Percentiles rank a stretch among this genome's conserved stretches.
Conservation (phyloP, 2,113 vertebrate genomes). For the Tor tambroides region DNA sequence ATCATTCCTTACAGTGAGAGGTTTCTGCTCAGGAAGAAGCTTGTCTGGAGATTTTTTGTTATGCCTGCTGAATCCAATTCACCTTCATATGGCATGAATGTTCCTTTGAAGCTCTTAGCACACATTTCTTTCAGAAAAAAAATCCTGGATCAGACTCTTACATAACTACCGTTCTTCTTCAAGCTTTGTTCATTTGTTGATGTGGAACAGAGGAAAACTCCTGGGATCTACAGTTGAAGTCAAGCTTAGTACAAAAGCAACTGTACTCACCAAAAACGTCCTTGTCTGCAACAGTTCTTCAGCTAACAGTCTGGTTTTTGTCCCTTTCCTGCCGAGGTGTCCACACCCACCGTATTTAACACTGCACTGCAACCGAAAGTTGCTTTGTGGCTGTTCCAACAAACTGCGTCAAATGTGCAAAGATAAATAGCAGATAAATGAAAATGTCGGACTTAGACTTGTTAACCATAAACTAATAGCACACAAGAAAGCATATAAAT, state of each 20-base stretch:
- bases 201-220: neutral
- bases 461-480: neutral
- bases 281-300: constrained; percentile 20
- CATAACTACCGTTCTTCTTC: neutral
- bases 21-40: neutral
- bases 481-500: constrained; percentile 13
- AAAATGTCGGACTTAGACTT: neutral
- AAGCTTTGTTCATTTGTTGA: neutral
- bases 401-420: neutral
- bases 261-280: neutral
- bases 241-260: neutral
- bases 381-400: neutral
- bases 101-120: neutral
- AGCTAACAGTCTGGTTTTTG: constrained; percentile 19
- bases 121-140: neutral
- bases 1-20: neutral
- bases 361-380: neutral
- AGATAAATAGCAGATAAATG: neutral
- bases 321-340: constrained; percentile 49
- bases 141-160: neutral
- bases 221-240: neutral
- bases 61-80: neutral
- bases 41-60: neutral
- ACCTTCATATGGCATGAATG: neutral
- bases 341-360: constrained; percentile 12